A percentile compares a stretch with the other conserved stretches of the same genome.
Evolutionary conservation across 2,113 vertebrate genomes (phyloP).

Genomic region (Melierax canorus): DNA sequence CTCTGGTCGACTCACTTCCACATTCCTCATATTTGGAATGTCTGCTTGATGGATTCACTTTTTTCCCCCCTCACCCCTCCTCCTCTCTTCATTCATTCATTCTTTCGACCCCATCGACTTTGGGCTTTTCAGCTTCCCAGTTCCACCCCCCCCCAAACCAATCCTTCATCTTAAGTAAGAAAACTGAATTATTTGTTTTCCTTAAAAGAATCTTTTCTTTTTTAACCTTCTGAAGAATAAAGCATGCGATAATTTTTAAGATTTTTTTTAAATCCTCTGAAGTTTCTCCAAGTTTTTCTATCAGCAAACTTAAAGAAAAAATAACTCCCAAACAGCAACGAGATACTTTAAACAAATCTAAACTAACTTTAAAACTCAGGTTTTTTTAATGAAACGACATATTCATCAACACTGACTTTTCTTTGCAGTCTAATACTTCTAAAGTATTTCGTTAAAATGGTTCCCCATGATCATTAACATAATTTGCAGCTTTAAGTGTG

Average conservation of each 20-base stretch:
- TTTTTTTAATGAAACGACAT: fast-evolving
- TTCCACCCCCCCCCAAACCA: background rate
- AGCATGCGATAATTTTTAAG: background rate
- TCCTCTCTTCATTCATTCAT: constrained; percentile 32
- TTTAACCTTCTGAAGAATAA: background rate
- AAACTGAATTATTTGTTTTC: background rate
- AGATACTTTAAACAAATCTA: background rate
- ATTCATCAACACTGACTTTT: background rate
- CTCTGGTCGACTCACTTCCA: constrained; percentile 41
- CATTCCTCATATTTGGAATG: constrained; percentile 56
- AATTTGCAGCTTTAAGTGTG: background rate
- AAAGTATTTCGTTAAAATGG: background rate
- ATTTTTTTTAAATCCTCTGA: background rate
- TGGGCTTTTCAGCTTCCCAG: constrained; percentile 35
- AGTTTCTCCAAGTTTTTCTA: background rate
- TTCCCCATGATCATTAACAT: background rate
- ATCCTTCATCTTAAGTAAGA: background rate
- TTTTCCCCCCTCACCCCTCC: background rate
- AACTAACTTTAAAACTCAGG: background rate
- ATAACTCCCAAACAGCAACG: background rate
- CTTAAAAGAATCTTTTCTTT: background rate
- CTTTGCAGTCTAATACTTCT: background rate
- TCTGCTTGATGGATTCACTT: constrained; percentile 55
- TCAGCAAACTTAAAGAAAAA: background rate
- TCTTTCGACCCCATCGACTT: background rate